Evolutionary conservation across 2,113 vertebrate species (phyloP), one percentile per base, ranked within the genome.

Genomic region (Osmerus mordax): DNA sequence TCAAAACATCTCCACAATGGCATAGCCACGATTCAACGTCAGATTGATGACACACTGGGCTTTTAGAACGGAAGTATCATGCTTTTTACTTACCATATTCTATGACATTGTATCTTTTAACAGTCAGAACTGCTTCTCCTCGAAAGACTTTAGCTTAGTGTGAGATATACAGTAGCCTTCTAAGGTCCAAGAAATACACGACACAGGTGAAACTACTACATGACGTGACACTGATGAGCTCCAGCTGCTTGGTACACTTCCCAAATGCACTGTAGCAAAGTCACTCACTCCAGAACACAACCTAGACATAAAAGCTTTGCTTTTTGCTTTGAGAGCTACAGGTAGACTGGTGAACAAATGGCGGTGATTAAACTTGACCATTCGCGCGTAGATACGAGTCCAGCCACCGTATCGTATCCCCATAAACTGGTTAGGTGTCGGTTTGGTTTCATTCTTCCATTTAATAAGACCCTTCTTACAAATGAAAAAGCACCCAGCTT

Each of bases 391-490:
- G n/a, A 56, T 55, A 3, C 15, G 54, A 55, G 4, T 15, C 28
- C 60, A 16, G 11, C 60, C 25, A 14, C 13, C 28, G 23, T 12
- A 16, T 28, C 9, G 7, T 12, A 47, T 47, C 7, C 41, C 13
- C 60, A 19, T 13, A 28, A 62, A 62, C 60, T 62, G 41, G 61
- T 64, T 64, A 36, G 15, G 16, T 64, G 29, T 47, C 41, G 62
- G n/a, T 36, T 32, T 28, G 4, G 4, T n/a, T 15, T 21, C 9
- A 3, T 65, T 51, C 11, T 0, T 14, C 21, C 25, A 4, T 47
- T 84, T 84, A 83, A 69, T 76, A 64, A 74, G 59, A 63, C 19
- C 16, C 74, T 82, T 84, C 84, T 88, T 54, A 75, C 67, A 75
- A 70, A 56, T 76, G 64, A 86, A 87, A 81, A 80, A 78, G 76